Evolutionary conservation across 2,888 invertebrate species (phyloP).

Genomic region (Deilephila elpenor): DNA sequence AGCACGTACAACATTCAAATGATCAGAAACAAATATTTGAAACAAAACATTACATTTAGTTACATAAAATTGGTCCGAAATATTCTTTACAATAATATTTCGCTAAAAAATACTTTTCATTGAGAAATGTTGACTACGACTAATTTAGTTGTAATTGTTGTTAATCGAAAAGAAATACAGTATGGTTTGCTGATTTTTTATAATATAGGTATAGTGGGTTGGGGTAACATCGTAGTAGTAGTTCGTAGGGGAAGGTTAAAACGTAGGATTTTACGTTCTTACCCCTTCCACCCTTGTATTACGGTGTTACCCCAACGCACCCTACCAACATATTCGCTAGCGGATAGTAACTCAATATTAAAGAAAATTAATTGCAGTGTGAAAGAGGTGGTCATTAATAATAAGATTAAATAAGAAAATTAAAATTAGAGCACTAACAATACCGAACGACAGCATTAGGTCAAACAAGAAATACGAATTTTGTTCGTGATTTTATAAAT

Average conservation of each 20-base stretch:
- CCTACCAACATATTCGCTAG: not conserved
- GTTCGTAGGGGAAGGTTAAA: too few species aligned
- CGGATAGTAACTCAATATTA: not conserved
- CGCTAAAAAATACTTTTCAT: not conserved
- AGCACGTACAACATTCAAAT: slow-evolving; percentile 56
- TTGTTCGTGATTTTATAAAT: too few species aligned
- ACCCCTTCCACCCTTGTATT: too few species aligned
- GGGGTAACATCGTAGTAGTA: too few species aligned
- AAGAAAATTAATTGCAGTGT: not conserved
- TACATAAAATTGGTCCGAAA: slow-evolving; percentile 83
- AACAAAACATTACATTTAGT: slow-evolving; percentile 57
- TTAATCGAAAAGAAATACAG: not conserved
- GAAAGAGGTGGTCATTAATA: too few species aligned
- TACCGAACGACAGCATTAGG: too few species aligned
- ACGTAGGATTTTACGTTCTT: too few species aligned
- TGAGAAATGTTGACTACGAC: not conserved
- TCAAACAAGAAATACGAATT: too few species aligned
- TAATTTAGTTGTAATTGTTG: not conserved
- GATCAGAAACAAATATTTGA: slow-evolving; percentile 43
- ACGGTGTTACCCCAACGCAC: too few species aligned
- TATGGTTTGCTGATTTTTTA: not conserved
- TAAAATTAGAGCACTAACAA: not conserved
- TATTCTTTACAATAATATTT: slow-evolving; percentile 25
- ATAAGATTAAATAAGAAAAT: not conserved
- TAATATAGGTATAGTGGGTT: too few species aligned